These are phyloP conservation scores for Altica lythri DNA, from an alignment of 2,888 invertebrate species.

Conservation along the genomic window DNA sequence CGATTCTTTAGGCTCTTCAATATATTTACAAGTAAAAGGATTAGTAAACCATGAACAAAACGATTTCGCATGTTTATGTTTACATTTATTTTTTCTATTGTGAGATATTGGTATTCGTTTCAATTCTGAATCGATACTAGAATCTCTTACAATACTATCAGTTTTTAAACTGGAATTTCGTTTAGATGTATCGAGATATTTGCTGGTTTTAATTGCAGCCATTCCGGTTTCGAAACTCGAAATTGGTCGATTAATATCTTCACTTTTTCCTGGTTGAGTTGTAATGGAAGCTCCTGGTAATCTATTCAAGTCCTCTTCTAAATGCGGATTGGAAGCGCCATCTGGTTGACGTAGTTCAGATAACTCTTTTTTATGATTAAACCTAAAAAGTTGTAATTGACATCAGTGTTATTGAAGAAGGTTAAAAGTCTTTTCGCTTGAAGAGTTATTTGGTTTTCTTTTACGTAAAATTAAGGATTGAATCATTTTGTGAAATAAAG, in stretches of 20 bases:
- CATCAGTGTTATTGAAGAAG: not conserved
- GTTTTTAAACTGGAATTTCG: conserved; percentile 87
- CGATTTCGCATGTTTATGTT: conserved; percentile 70
- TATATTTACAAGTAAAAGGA: conserved; percentile 78
- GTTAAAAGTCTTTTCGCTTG: no score
- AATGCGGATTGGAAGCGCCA: conserved; percentile 91
- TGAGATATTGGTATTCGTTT: conserved; percentile 58
- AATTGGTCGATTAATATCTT: conserved; percentile 67
- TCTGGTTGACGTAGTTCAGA: conserved; percentile 86
- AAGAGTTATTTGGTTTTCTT: no score
- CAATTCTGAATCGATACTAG: conserved; percentile 78
- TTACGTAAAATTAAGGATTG: no score
- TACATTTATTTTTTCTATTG: conserved; percentile 63
- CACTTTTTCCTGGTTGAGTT: no score
- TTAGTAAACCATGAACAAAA: conserved; percentile 77
- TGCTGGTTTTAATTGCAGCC: conserved; percentile 66
- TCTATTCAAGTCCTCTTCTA: conserved; percentile 69
- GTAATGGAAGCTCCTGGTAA: no score
- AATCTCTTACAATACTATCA: conserved; percentile 87
- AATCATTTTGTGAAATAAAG: no score
- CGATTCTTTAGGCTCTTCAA: conserved; percentile 62
- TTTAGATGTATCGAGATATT: no score
- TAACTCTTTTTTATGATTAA: conserved; percentile 60
- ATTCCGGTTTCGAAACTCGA: conserved; percentile 68
- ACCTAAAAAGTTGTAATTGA: conserved; percentile 49